A percentile compares a stretch with the other conserved stretches of the same genome.
These are phyloP conservation scores for Parnassius smintheus DNA, from an alignment of 2,888 invertebrate genomes.

Conservation along the genomic window DNA sequence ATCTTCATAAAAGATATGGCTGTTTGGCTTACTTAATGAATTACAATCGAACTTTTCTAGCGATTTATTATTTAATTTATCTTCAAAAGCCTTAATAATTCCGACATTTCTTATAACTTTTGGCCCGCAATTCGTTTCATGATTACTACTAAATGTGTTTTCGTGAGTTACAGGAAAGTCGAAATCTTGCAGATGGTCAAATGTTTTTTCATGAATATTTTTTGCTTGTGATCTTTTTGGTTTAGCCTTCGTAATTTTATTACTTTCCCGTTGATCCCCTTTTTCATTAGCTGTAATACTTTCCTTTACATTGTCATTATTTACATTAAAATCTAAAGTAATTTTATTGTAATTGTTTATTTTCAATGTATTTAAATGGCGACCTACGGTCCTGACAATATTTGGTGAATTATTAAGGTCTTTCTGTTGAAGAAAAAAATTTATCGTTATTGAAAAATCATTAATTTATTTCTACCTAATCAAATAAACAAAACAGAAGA, in stretches of 20 bases:
- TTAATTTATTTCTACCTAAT: no score
- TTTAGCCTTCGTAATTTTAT: conserved; percentile 1
- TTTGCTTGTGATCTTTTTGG: neutral
- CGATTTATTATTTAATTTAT: conserved; percentile 4
- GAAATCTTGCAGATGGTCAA: neutral
- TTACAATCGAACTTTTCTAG: neutral
- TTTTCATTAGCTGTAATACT: neutral
- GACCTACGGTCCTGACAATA: conserved; percentile 48
- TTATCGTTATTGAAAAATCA: neutral
- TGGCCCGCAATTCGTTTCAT: neutral
- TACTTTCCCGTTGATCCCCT: neutral
- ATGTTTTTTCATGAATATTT: neutral
- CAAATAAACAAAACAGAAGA: no score
- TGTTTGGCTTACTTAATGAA: neutral
- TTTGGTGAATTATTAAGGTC: conserved; percentile 22
- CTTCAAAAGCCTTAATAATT: conserved; percentile 7
- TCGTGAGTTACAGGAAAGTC: neutral
- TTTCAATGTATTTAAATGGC: conserved; percentile 43
- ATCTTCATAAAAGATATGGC: neutral
- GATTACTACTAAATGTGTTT: conserved; percentile 6
- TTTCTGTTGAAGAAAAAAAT: conserved; percentile 10
- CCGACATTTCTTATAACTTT: conserved; percentile 6
- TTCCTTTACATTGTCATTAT: neutral
- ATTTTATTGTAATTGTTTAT: conserved; percentile 32
- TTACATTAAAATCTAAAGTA: neutral